Percentiles rank a stretch among this genome's conserved stretches.
These are phyloP conservation scores for Porites divaricata DNA, from an alignment of 92 coral and sea anemone genomes.

Conservation along the genomic window DNA sequence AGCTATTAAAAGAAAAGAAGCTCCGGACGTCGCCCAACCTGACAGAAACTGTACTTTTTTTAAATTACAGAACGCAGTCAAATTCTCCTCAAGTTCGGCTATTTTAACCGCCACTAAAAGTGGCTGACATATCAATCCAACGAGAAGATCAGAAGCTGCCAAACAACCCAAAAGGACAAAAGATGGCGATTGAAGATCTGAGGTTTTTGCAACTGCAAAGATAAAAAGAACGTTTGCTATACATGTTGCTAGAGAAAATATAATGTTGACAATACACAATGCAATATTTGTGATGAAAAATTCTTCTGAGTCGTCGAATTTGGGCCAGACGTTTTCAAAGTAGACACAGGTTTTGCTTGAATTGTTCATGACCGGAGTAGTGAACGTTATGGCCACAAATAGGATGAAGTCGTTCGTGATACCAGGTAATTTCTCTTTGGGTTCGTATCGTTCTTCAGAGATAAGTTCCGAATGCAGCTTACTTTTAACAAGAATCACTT, in stretches of 20 bases:
- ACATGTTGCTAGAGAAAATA: slow-evolving; percentile 26
- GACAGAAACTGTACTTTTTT: neutral
- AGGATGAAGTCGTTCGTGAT: too few relatives aligned
- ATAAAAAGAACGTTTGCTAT: slow-evolving; percentile 9
- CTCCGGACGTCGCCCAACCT: slow-evolving; percentile 41
- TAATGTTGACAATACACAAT: slow-evolving; percentile 2
- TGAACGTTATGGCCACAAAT: neutral
- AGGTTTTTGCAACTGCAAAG: slow-evolving; percentile 2
- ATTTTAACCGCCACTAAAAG: slow-evolving; percentile 27
- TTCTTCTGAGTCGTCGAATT: neutral
- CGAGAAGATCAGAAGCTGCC: slow-evolving; percentile 35
- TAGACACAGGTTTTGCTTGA: neutral
- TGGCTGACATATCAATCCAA: slow-evolving; percentile 43
- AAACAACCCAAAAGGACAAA: slow-evolving; percentile 37
- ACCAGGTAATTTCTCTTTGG: too few relatives aligned
- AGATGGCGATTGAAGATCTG: too few relatives aligned
- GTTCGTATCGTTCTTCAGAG: too few relatives aligned
- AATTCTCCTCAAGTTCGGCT: slow-evolving; percentile 8
- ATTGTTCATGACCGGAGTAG: slow-evolving; percentile 5
- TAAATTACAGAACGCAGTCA: neutral
- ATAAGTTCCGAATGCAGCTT: too few relatives aligned
- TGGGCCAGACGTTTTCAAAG: neutral
- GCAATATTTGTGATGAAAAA: neutral
- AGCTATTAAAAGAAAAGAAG: slow-evolving; percentile 18
- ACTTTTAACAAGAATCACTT: too few relatives aligned